Base-by-base conservation (phyloP, 2,113 vertebrate species). In the Athene cunicularia region DNA sequence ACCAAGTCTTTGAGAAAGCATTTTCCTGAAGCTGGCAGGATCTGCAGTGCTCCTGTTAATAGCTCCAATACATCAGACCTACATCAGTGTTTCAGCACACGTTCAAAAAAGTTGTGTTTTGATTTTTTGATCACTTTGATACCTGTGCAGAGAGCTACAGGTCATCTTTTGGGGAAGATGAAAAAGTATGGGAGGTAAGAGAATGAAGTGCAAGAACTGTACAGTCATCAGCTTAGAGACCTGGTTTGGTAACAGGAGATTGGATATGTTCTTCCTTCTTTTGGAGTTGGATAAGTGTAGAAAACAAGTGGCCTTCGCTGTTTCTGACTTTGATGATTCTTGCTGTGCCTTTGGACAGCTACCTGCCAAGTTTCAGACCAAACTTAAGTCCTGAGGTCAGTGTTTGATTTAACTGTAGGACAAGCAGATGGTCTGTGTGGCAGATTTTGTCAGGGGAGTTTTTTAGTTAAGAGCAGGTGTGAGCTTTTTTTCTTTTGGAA, bases 1-100 rank as follows among this genome's bases (percentile, higher is more conserved):
- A 63, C 12, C 32, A 45, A 41, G 8, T 23, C 55, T 87, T 45
- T 53, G 50, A 35, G 55, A 80, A 83, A 55, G 22, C 22, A 3
- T 72, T 80, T 19, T 93, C 14, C 32, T 55, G 58, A 45, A 62
- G 52, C 18, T 60, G 30, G 11, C 18, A 28, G 60, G 17, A n/a
- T 70, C 50, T 64, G 3, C 19, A 17, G 21, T 15, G 30, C 49
- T 77, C 24, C 50, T 53, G 23, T 37, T 89, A 22, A 28, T 39
- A 43, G n/a, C 62, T 63, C 9, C 9, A 45, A 0, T 56, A 23
- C 0, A 0, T 80, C n/a, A 62, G 35, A 43, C 43, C 11, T 68
- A 23, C 66, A 21, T 72, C 35, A 37, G 0, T 43, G 15, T 63
- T 88, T 72, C 49, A 37, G 26, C 16, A 12, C 14, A 1, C 6